Evolutionary conservation across 2,113 vertebrate genomes (phyloP), one percentile per base, ranked within the genome.

Genomic region (Eupsittula cactorum): DNA sequence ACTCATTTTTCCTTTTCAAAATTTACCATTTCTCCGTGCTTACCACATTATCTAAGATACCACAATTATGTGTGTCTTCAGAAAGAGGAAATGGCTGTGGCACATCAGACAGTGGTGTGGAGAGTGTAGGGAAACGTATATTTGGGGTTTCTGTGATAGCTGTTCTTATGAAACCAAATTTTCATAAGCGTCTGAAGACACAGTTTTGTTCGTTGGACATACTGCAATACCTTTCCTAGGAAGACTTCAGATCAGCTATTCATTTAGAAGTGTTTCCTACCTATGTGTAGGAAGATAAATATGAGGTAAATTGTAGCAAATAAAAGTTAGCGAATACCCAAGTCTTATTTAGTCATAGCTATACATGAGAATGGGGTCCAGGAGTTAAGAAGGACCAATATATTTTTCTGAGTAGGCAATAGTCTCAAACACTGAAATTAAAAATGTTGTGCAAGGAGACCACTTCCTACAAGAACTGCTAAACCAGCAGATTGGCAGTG

Each of bases 81-180:
- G 77, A 76, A 75, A 63, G 57, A 71, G 90, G 73, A 92, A 92
- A 86, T 94, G 67, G 24, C 86, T 95, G 86, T 80, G 88, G 92
- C 37, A 37, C 42, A 13, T 63, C 64, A 4, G 33, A 9, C 42
- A 9, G 68, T 41, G 68, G 64, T 44, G 42, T 47, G 60, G 55
- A 4, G 18, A 81, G 27, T 2, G 18, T 5, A 49, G 29, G 57
- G 25, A 85, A 91, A 35, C 12, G 27, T 10, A 33, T 85, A 74
- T 70, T n/a, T 50, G 63, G 52, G 13, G 2, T 57, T 95, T 93
- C 53, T 59, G 20, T 39, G 52, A 33, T 63, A 39, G 63, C 9
- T 7, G 27, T 4, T 60, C 62, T 78, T 25, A 9, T 10, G 35
- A 21, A 88, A 64, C 35, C 16, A 44, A n/a, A 16, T 37, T 59